Base-by-base conservation (phyloP, 64 coral and sea anemone genomes). In the Pocillopora verrucosa region DNA sequence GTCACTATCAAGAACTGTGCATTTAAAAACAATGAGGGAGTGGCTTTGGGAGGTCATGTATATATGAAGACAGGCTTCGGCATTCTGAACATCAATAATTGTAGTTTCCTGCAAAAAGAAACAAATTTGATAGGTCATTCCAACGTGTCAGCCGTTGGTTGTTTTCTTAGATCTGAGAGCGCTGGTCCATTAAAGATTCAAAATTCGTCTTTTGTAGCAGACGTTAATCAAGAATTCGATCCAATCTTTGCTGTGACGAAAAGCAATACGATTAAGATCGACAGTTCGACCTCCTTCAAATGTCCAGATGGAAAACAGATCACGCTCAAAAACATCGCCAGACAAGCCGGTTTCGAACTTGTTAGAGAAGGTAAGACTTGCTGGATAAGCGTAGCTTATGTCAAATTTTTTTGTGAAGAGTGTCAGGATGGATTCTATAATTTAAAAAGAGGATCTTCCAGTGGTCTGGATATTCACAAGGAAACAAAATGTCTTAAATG, bases 401-500 rank as follows among this genome's bases (percentile, higher is more conserved):
- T 76, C 16, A 89, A 78, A 38, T 76, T 78, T 11, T 36, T 65
- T 12, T 92, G 90, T 34, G 45, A 92, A n/a, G 38, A 60, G 87
- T 92, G 90, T 36, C 35, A 16, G 14, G 36, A 78, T 62, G 82
- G 60, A 34, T 80, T 35, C 26, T 92, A 92, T 65, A 87, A 45
- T 37, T 60, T 92, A 20, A 45, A 87, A 30, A 34, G 59, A 77
- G 90, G 90, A 26, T 51, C 41, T 51, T 51, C 65, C 17, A 61
- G 36, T 60, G 82, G 92, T 13, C 37, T 79, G 19, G 11, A 73
- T 10, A 61, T 61, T 37, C 51, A 61, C 34, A 89, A 65, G 9
- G n/a, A 4, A 77, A 80, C 78, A 14, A 0, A 73, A 64, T 94
- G 92, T 36, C 70, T 84, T 14, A 82, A 80, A 56, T 94, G 92